A percentile compares a stretch with the other conserved stretches of the same genome.
Conservation (phyloP, 2,113 vertebrate genomes). For the Lethenteron reissneri region DNA sequence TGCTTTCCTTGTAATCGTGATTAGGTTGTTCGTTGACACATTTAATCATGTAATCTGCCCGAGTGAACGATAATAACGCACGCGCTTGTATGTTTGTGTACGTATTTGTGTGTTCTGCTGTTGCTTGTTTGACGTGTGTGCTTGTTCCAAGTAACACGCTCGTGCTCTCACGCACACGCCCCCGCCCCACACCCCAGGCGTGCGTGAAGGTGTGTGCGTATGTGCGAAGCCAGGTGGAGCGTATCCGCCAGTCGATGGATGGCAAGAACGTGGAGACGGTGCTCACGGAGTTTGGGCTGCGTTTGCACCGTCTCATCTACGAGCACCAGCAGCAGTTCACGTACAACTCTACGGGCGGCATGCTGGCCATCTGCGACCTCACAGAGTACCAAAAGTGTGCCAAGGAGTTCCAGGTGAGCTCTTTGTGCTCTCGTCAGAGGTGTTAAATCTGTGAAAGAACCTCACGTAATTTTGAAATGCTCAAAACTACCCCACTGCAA, state of each 20-base stretch:
- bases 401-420: slow-evolving; percentile 63
- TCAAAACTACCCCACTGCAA: too few species aligned
- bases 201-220: slow-evolving; percentile 85
- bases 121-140: too few species aligned
- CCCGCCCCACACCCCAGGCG: slow-evolving; percentile 27
- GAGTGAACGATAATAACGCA: too few species aligned
- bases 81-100: too few species aligned
- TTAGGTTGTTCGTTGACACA: too few species aligned
- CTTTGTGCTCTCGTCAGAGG: too few species aligned
- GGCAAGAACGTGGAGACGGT: slow-evolving; percentile 96
- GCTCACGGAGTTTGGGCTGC: slow-evolving; percentile 73
- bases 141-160: too few species aligned
- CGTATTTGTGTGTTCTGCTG: too few species aligned
- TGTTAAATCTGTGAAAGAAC: too few species aligned
- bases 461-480: too few species aligned
- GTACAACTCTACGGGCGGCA: slow-evolving; percentile 96
- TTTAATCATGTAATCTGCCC: too few species aligned
- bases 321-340: slow-evolving; percentile 93
- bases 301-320: slow-evolving; percentile 85
- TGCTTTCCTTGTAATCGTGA: neutral
- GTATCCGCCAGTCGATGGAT: slow-evolving; percentile 85
- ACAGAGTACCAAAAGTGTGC: slow-evolving; percentile 84
- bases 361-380: slow-evolving; percentile 95
- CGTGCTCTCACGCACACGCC: too few species aligned
- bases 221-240: slow-evolving; percentile 78